phyloP scores from a whole-genome alignment of 2,113 vertebrate species.

The Dasypus novemcinctus region DNA sequence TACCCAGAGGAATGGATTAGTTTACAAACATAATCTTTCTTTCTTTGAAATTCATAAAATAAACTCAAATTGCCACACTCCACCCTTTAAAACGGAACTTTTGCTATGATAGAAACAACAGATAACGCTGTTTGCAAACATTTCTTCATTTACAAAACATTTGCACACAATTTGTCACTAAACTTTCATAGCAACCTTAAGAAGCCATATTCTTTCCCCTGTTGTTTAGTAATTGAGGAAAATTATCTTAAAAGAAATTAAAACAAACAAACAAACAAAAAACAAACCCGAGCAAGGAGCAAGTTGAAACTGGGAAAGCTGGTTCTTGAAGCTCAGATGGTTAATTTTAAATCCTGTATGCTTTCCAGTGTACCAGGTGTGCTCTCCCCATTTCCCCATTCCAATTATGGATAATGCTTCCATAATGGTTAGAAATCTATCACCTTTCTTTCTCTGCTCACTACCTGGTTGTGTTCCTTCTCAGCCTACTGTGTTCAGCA shows the following conservation, averaged over 20 bases:
- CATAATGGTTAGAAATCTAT: neutral
- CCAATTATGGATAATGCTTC: neutral
- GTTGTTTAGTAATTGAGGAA: neutral
- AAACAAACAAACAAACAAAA: neutral
- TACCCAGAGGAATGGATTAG: no score
- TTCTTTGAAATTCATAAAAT: no score
- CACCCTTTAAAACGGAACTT: neutral
- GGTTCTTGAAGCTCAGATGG: neutral
- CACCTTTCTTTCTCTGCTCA: neutral
- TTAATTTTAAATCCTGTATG: neutral
- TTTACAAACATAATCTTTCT: no score
- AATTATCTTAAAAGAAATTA: neutral
- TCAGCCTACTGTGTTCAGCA: constrained; percentile 7
- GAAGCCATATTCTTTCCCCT: neutral
- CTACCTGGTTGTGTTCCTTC: neutral
- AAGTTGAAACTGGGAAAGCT: neutral
- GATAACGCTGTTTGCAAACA: neutral
- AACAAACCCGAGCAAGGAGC: neutral
- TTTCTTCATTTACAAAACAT: neutral
- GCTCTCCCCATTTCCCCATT: neutral
- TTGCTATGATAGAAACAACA: neutral
- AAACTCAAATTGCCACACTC: no score
- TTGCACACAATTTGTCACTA: neutral
- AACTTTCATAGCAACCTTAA: neutral
- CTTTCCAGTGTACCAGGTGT: neutral